These are phyloP conservation scores for Pterocles orientalis DNA, from an alignment of 2,113 vertebrate species.

Conservation along the genomic window DNA sequence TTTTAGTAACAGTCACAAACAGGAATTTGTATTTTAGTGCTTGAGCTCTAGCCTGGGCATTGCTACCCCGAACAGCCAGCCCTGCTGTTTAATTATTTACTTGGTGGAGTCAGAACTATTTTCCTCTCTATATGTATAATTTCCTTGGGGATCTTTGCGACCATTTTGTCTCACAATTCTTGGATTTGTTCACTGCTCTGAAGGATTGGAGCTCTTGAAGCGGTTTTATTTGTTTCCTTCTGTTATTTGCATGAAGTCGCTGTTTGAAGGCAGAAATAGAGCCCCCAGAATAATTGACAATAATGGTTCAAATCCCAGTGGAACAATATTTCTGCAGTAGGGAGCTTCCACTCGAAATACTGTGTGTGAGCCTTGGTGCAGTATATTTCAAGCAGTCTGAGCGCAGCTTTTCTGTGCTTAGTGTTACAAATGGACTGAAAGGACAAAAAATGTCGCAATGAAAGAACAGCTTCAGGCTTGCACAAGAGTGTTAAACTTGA, in stretches of 20 bases:
- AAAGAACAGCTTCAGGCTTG: neutral
- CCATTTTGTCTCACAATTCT: neutral
- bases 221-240: constrained; percentile 28
- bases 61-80: neutral
- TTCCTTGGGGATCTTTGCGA: neutral
- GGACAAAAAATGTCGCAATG: neutral
- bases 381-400: neutral
- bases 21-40: neutral
- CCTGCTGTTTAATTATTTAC: neutral
- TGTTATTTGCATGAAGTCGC: neutral
- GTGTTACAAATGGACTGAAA: neutral
- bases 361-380: neutral
- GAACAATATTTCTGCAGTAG: neutral
- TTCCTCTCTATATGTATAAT: neutral
- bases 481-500: neutral
- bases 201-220: constrained; percentile 4
- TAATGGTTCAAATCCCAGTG: neutral
- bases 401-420: neutral
- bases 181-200: neutral
- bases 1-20: neutral
- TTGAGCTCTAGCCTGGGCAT: neutral
- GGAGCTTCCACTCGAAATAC: neutral
- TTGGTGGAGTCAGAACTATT: neutral
- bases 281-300: neutral
- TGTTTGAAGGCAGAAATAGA: neutral